Conservation (phyloP, 2,888 invertebrate genomes). For the Bursaphelenchus okinawaensis region DNA sequence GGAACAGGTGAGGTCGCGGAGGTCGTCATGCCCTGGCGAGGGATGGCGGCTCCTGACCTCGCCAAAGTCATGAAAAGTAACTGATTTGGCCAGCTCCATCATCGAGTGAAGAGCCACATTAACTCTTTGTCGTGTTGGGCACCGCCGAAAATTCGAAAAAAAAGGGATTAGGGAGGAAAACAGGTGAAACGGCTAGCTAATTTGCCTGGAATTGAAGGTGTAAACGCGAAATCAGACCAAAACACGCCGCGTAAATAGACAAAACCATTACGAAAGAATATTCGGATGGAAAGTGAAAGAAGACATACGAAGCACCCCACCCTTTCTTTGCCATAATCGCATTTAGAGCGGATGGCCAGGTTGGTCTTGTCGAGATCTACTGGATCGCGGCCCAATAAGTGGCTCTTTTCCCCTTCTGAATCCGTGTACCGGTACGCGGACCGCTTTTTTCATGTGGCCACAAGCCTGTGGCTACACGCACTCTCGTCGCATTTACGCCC, state of each 20-base stretch:
- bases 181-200: not conserved
- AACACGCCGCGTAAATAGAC: not conserved
- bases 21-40: constrained; percentile 6
- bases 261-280: not conserved
- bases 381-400: not conserved
- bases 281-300: not conserved
- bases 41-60: constrained; percentile 21
- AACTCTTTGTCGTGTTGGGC: too few species aligned
- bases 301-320: not conserved
- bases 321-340: not conserved
- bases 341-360: not conserved
- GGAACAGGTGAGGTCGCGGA: not conserved
- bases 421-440: not conserved
- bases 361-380: not conserved
- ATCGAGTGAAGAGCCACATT: not conserved
- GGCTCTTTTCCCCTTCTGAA: not conserved
- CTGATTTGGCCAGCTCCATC: constrained; percentile 37
- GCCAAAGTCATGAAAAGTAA: constrained; percentile 51
- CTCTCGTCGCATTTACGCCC: not conserved
- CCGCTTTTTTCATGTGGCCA: not conserved
- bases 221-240: not conserved
- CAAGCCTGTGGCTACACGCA: not conserved
- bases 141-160: too few species aligned
- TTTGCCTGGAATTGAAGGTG: not conserved
- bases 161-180: not conserved